Evolutionary conservation across 2,888 invertebrate genomes (phyloP), one percentile per base, ranked within the genome.

Genomic region (Acanthopleura granulata): DNA sequence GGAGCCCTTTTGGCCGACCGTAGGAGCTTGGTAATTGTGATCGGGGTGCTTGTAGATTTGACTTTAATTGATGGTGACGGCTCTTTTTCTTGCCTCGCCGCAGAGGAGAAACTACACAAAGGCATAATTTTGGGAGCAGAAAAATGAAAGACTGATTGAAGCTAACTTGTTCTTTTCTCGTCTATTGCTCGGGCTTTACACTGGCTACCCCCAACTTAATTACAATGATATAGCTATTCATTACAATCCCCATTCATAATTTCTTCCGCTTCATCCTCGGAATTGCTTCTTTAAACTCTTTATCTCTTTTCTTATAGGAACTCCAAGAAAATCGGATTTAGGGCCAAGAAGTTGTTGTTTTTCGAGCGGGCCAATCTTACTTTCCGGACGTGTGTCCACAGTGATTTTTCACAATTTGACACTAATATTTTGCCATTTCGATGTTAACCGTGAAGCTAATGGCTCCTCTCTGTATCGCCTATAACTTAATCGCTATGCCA

Each of bases 61-160:
- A 66, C 4, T 27, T 27, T 66, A 66, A 66, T 66, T 66, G 29
- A 25, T 22, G 29, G 6, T 22, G 66, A 66, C 66, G 57, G 18
- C 40, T 40, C 40, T 3, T 22, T 57, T 57, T 57, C 22, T 12
- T 57, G 22, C 57, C 57, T 18, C 18, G 57, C 18, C 18, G 57
- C 57, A 57, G 57, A 57, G 22, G 12, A 18, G 57, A 57, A 57
- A 22, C 22, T 22, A 57, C 57, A 57, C 57, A 57, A 57, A 6
- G 57, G 22, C 18, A 57, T 57, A 57, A 57, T 57, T 57, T 22
- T 1, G 57, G 22, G 18, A 57, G 18, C 57, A 22, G 29, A 27
- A 66, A 66, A 66, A 66, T 66, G 66, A 27, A 66, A 22, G 29
- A 27, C 4, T 66, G 66, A 66, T 66, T 66, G 29, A 25, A 66